Percentiles rank a stretch among this genome's conserved stretches.
phyloP scores from a whole-genome alignment of 2,797 vertebrate species.

The Dipus sagitta region DNA sequence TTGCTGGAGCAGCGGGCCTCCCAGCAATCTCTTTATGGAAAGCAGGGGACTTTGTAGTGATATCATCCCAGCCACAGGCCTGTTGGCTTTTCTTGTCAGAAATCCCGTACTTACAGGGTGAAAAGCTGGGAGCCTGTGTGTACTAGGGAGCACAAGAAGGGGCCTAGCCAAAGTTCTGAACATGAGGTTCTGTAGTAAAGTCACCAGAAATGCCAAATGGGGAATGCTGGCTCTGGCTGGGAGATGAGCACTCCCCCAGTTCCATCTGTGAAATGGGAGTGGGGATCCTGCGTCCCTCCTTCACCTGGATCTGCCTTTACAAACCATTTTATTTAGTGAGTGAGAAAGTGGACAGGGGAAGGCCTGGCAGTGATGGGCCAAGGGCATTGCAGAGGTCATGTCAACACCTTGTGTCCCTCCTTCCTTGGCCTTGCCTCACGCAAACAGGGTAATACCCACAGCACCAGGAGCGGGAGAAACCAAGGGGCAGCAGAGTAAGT shows the following conservation, averaged over 20 bases:
- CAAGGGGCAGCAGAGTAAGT: not conserved
- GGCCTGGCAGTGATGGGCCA: too few species aligned
- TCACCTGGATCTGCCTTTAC: rapidly evolving
- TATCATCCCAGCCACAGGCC: not conserved
- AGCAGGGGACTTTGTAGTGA: conserved; percentile 33
- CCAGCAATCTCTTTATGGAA: not conserved
- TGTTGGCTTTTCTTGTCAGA: not conserved
- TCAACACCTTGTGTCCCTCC: too few species aligned
- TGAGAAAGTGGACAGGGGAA: not conserved
- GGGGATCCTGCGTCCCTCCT: too few species aligned
- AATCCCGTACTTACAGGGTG: rapidly evolving
- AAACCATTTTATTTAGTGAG: not conserved
- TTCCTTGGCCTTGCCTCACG: not conserved
- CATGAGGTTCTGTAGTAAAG: not conserved
- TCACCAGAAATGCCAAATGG: not conserved
- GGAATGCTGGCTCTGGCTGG: too few species aligned
- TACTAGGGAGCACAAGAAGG: not conserved
- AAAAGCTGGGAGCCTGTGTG: rapidly evolving
- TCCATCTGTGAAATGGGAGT: not conserved
- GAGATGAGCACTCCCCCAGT: too few species aligned
- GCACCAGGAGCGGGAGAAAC: too few species aligned
- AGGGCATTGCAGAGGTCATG: rapidly evolving
- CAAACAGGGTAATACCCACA: not conserved
- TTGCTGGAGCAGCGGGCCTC: not conserved
- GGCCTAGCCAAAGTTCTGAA: not conserved